phyloP scores from a whole-genome alignment of 2,888 invertebrate genomes.

The Melolontha melolontha region DNA sequence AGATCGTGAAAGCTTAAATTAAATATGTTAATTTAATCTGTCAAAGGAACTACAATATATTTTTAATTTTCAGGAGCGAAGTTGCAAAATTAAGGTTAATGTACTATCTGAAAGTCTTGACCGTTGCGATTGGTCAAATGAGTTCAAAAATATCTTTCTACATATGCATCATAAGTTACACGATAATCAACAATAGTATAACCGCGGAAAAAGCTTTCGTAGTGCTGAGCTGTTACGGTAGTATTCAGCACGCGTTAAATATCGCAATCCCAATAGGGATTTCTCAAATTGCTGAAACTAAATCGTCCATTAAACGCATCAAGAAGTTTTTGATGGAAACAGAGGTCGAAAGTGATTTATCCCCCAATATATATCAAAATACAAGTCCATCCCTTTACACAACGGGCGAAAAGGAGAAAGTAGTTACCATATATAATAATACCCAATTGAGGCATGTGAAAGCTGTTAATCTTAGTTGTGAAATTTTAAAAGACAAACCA shows the following conservation, averaged over 20 bases:
- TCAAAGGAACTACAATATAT: too few relatives aligned
- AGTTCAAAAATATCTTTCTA: constrained; percentile 59
- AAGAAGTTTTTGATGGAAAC: constrained; percentile 35
- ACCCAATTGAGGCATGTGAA: neutral
- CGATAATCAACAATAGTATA: constrained; percentile 74
- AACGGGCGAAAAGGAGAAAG: constrained; percentile 26
- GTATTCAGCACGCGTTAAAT: constrained; percentile 86
- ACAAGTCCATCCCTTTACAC: constrained; percentile 25
- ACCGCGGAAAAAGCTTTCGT: constrained; percentile 89
- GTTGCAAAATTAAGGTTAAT: constrained; percentile 68
- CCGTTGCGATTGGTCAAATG: constrained; percentile 55
- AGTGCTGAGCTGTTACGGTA: constrained; percentile 89
- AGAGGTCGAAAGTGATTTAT: constrained; percentile 21
- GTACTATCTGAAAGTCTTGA: constrained; percentile 55
- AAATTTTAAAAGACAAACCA: constrained; percentile 27
- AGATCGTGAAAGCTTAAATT: too few relatives aligned
- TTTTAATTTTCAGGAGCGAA: constrained; percentile 70
- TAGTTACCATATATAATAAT: neutral
- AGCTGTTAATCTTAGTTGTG: constrained; percentile 24
- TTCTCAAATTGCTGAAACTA: constrained; percentile 81
- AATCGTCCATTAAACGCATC: constrained; percentile 79
- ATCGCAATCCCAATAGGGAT: constrained; percentile 89
- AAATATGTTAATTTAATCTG: too few relatives aligned
- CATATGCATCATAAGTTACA: constrained; percentile 52
- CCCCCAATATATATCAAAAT: constrained; percentile 11